phyloP scores from a whole-genome alignment of 2,113 vertebrate genomes.

The Microtus pennsylvanicus region DNA sequence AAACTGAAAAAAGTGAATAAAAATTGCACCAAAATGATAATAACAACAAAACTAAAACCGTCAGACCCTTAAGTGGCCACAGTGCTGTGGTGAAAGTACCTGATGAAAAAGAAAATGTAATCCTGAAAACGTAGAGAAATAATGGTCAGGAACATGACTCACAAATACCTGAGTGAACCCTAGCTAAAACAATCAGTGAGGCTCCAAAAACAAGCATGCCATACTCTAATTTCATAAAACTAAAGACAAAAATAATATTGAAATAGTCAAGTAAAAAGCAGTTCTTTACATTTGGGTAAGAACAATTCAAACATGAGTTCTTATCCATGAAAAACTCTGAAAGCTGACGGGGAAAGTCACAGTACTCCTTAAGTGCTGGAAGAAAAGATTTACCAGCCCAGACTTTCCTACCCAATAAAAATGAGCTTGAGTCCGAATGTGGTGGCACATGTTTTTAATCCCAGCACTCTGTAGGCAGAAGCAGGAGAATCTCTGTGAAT shows the following conservation, averaged over 20 bases:
- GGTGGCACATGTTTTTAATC: too few relatives aligned
- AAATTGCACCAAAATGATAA: neutral
- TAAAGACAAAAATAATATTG: neutral
- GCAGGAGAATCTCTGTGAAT: too few relatives aligned
- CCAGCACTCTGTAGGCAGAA: too few relatives aligned
- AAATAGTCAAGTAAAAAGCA: neutral
- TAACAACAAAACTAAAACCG: neutral
- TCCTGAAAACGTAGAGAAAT: neutral
- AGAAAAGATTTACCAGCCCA: neutral
- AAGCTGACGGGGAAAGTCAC: neutral
- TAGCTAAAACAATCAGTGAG: neutral
- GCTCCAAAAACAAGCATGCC: neutral
- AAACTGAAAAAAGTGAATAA: neutral
- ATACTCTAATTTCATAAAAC: neutral
- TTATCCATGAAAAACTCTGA: neutral
- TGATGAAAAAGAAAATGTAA: neutral
- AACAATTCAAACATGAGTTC: neutral
- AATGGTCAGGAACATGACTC: neutral
- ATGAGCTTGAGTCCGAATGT: neutral
- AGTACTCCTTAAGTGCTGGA: neutral
- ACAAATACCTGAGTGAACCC: neutral
- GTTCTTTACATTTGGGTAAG: neutral
- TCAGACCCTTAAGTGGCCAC: neutral
- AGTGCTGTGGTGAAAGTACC: neutral
- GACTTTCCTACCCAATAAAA: neutral